phyloP scores from a whole-genome alignment of 2,113 vertebrate species.

The Nesogale talazaci region DNA sequence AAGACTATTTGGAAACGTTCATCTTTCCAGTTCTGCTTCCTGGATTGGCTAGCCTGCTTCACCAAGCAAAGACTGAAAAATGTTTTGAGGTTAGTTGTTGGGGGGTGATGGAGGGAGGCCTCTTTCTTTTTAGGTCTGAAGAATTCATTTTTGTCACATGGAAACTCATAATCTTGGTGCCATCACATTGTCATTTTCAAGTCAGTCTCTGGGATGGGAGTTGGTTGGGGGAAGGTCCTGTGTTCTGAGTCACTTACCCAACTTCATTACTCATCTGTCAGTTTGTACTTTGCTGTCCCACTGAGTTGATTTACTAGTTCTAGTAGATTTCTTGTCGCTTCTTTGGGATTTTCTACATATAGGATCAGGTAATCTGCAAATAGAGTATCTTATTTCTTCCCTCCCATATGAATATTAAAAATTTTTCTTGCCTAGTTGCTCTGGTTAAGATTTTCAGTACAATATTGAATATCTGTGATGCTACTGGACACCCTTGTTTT shows the following conservation, averaged over 20 bases:
- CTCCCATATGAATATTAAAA: background rate
- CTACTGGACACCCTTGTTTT: too few relatives aligned
- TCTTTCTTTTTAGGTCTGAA: background rate
- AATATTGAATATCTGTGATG: background rate
- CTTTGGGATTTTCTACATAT: background rate
- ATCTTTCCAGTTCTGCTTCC: slow-evolving; percentile 93
- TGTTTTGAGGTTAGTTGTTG: slow-evolving; percentile 90
- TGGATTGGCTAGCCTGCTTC: slow-evolving; percentile 90
- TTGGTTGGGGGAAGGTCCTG: background rate
- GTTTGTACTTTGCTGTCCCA: background rate
- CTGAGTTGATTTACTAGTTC: background rate
- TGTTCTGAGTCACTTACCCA: slow-evolving; percentile 35
- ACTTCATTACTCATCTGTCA: too few relatives aligned
- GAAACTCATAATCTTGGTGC: background rate
- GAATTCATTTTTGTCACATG: background rate
- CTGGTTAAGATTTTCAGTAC: background rate
- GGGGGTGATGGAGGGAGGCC: background rate
- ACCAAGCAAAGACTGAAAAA: slow-evolving; percentile 87
- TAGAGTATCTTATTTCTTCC: background rate
- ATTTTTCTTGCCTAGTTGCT: background rate
- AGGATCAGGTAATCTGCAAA: background rate
- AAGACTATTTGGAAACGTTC: slow-evolving; percentile 86
- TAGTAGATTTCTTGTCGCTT: background rate
- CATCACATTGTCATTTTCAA: slow-evolving; percentile 59
- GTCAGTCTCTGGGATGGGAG: background rate